Evolutionary conservation across 2,888 invertebrate genomes (phyloP), one percentile per base, ranked within the genome.

Genomic region (Melinaea marsaeus): DNA sequence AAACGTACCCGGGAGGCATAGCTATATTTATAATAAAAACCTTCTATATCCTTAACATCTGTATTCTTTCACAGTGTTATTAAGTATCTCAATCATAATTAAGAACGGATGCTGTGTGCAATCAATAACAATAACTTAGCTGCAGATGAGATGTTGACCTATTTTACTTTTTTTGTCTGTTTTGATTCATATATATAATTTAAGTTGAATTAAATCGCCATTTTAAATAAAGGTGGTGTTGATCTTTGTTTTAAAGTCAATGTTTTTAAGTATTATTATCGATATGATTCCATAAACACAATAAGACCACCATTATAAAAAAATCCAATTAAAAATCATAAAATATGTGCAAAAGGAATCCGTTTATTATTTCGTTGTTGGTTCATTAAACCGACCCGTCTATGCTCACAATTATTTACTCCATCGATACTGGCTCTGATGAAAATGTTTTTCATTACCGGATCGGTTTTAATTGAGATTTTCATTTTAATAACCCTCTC

Each of bases 401-500:
- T 51, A 54, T 45, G 62, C 58, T 58, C 69, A 67, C 64, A 65
- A 67, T 64, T 67, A 67, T 69, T 69, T 69, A 65, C 67, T 63
- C 60, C 63, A 66, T 62, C 65, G 63, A 64, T 64, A 47, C 51
- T 62, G 57, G 67, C 60, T 58, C 62, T 64, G 61, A 65, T 68
- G 71, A 60, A 66, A 67, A 71, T 69, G 66, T 68, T 70, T 51
- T 68, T 67, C 70, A 69, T 69, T 66, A 69, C 61, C 68, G 63
- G 64, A 62, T 64, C 65, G 58, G 67, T 61, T 68, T 69, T 71
- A 71, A 71, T 71, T 71, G 68, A 71, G 68, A 71, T 69, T 66
- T 69, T 64, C 61, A 63, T 67, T 67, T 67, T 67, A 67, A 67
- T 67, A 67, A 67, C 60, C 61, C 63, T 65, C 61, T 62, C 67